Evolutionary conservation across 2,113 vertebrate genomes (phyloP).

Genomic region (Phalacrocorax brasilianus): DNA sequence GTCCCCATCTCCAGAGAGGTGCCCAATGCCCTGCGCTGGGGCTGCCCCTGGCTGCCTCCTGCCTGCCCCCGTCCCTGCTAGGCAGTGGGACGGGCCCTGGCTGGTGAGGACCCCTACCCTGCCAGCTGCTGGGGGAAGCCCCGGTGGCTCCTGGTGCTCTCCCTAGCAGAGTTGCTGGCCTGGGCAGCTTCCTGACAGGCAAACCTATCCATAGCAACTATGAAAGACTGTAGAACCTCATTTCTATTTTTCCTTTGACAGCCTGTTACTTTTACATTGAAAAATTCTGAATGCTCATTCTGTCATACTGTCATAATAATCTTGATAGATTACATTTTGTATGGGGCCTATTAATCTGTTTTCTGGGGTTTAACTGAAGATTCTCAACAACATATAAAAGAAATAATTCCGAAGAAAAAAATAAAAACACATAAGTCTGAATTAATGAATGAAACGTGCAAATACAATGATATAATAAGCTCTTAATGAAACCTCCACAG

Average conservation of each 20-base stretch:
- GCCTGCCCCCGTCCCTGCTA: neutral
- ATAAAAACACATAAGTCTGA: neutral
- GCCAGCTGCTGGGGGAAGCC: accelerated
- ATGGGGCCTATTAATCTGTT: neutral
- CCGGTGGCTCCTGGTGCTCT: accelerated
- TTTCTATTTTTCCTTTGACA: neutral
- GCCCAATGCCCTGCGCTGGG: too few relatives aligned
- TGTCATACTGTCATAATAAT: neutral
- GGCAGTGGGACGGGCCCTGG: accelerated
- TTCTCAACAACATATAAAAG: neutral
- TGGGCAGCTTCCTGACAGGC: neutral
- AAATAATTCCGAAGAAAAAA: neutral
- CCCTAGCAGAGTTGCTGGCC: accelerated
- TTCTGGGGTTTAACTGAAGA: neutral
- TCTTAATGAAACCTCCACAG: neutral
- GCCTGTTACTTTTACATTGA: neutral
- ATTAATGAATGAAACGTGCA: neutral
- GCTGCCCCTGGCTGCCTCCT: neutral
- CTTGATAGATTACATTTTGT: neutral
- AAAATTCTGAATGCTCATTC: neutral
- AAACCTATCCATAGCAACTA: neutral
- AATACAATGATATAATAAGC: neutral
- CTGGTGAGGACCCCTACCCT: accelerated
- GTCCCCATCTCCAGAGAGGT: neutral
- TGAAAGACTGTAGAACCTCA: neutral